These are phyloP conservation scores for Xyliphius kryptos DNA, from an alignment of 2,113 vertebrate genomes.

Conservation along the genomic window DNA sequence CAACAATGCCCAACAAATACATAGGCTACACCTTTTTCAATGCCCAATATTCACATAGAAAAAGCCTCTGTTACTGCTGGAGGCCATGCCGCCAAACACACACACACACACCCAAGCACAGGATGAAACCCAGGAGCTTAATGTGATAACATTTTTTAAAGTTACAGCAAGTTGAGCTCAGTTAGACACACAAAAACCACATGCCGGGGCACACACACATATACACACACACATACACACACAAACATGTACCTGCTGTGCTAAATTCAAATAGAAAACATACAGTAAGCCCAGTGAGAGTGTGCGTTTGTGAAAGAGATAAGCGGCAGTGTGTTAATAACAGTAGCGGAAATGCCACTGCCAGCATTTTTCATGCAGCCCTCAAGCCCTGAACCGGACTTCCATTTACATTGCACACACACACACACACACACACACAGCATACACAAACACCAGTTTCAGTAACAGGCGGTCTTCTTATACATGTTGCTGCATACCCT, in stretches of 20 bases:
- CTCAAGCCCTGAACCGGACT: constrained; percentile 9
- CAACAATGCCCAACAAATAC: neutral
- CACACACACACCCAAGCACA: neutral
- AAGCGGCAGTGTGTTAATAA: neutral
- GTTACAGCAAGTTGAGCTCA: neutral
- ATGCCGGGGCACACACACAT: constrained; percentile 23
- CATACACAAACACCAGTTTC: neutral
- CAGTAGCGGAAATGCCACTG: constrained; percentile 31
- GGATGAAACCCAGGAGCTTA: neutral
- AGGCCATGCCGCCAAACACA: neutral
- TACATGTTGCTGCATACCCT: neutral
- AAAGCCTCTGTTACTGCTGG: neutral
- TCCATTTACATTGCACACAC: constrained; percentile 7
- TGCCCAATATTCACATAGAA: neutral
- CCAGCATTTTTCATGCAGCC: constrained; percentile 22
- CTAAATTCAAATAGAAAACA: constrained; percentile 37
- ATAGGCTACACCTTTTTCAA: neutral
- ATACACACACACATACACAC: constrained; percentile 32
- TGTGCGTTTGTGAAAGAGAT: constrained; percentile 3
- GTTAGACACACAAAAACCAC: constrained; percentile 25
- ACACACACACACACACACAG: no score
- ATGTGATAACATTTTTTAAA: constrained; percentile 3
- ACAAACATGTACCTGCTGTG: no score
- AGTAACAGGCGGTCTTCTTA: neutral
- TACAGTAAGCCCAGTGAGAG: constrained; percentile 15